These are phyloP conservation scores for Sula dactylatra DNA, from an alignment of 2,113 vertebrate species.

Conservation along the genomic window DNA sequence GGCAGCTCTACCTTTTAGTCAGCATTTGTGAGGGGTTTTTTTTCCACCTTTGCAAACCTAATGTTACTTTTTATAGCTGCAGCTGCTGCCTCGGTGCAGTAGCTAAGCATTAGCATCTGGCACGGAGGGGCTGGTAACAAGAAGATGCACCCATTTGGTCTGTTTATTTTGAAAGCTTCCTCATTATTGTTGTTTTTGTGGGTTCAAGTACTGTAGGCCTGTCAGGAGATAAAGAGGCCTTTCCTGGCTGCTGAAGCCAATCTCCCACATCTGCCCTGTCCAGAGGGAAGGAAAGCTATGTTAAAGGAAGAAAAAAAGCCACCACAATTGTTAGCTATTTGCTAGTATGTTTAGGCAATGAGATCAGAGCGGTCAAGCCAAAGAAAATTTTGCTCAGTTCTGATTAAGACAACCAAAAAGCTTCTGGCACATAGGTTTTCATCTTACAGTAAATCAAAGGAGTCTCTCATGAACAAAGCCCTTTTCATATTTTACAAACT, in stretches of 20 bases:
- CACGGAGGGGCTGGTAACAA: neutral
- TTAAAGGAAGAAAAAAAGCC: neutral
- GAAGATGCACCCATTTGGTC: neutral
- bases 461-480: constrained; percentile 22
- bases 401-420: neutral
- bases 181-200: constrained; percentile 3
- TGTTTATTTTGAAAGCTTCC: constrained; percentile 36
- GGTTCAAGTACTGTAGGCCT: neutral
- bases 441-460: constrained; percentile 39
- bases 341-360: constrained; percentile 5
- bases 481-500: constrained; percentile 22
- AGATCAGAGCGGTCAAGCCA: neutral
- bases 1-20: neutral
- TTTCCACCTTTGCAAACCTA: neutral
- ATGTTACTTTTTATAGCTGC: neutral
- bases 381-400: constrained; percentile 24
- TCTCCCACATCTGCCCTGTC: neutral
- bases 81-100: neutral
- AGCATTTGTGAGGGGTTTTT: fast-evolving
- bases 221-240: neutral
- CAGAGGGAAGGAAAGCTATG: neutral
- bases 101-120: neutral
- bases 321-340: constrained; percentile 25
- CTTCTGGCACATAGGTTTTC: constrained; percentile 26
- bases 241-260: neutral